Conservation (phyloP, 1,140 invertebrate genomes). For the Sycobia sp. region DNA sequence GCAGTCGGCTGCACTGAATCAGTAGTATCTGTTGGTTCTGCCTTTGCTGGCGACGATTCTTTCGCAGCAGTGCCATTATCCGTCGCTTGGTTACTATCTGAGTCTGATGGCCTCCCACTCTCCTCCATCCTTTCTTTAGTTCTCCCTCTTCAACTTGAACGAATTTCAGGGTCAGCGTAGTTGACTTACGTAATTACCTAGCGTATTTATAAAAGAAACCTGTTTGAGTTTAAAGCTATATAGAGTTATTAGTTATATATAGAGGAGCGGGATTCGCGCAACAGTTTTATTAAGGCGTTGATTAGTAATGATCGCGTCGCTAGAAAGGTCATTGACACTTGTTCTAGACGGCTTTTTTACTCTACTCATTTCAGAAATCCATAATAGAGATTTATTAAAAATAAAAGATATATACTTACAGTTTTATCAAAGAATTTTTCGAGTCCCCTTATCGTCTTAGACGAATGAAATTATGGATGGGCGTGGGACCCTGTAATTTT, state of each 20-base stretch:
- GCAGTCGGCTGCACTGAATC: constrained; percentile 58
- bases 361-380: too few relatives aligned
- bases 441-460: too few relatives aligned
- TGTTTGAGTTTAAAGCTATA: constrained; percentile 6
- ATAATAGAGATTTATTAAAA: too few relatives aligned
- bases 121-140: constrained; percentile 33
- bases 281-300: not conserved
- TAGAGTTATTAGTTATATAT: not conserved
- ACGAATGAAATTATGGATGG: too few relatives aligned
- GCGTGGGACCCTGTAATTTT: too few relatives aligned
- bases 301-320: too few relatives aligned
- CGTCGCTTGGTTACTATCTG: constrained; percentile 40
- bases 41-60: not conserved
- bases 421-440: too few relatives aligned
- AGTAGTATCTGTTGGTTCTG: not conserved
- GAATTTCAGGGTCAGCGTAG: constrained; percentile 10
- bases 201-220: not conserved
- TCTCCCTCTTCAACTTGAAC: not conserved
- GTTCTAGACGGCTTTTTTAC: too few relatives aligned
- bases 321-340: too few relatives aligned
- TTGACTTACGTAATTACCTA: constrained; percentile 14
- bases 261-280: not conserved
- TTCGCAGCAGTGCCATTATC: constrained; percentile 38
- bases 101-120: constrained; percentile 42
- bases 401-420: too few relatives aligned